Evolutionary conservation across 2,888 invertebrate species (phyloP).

Genomic region (Patella depressa): DNA sequence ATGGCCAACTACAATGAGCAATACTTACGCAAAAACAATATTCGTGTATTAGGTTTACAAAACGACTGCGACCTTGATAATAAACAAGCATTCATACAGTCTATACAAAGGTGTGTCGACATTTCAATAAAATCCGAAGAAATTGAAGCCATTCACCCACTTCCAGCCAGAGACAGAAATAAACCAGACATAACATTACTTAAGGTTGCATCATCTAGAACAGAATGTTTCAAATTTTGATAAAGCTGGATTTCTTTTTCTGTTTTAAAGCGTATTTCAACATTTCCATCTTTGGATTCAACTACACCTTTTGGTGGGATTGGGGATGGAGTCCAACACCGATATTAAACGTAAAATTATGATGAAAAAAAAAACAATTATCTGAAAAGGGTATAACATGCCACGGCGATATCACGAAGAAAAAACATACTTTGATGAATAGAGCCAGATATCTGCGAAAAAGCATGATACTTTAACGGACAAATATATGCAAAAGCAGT

Average conservation of each 20-base stretch:
- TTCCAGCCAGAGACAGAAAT: too few species aligned
- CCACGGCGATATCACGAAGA: neutral
- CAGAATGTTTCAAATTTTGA: conserved; percentile 61
- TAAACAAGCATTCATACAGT: too few species aligned
- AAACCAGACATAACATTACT: conserved; percentile 25
- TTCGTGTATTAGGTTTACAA: too few species aligned
- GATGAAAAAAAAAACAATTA: conserved; percentile 23
- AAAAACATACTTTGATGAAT: neutral
- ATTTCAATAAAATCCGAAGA: too few species aligned
- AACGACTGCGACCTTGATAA: too few species aligned
- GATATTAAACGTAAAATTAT: too few species aligned
- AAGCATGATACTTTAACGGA: neutral
- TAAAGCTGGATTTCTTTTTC: conserved; percentile 56
- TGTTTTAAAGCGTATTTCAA: conserved; percentile 60
- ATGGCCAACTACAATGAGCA: too few species aligned
- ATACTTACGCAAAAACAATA: too few species aligned
- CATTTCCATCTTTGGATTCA: conserved; percentile 59
- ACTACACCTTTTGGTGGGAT: conserved; percentile 64
- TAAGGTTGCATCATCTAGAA: conserved; percentile 61
- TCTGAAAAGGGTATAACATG: too few species aligned
- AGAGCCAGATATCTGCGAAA: neutral
- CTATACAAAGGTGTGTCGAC: too few species aligned
- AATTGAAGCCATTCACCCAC: too few species aligned
- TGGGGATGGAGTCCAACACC: conserved; percentile 38
- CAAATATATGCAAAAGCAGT: neutral